Evolutionary conservation across 2,797 vertebrate species (phyloP), one percentile per base, ranked within the genome.

Genomic region (Chaetophractus vellerosus): DNA sequence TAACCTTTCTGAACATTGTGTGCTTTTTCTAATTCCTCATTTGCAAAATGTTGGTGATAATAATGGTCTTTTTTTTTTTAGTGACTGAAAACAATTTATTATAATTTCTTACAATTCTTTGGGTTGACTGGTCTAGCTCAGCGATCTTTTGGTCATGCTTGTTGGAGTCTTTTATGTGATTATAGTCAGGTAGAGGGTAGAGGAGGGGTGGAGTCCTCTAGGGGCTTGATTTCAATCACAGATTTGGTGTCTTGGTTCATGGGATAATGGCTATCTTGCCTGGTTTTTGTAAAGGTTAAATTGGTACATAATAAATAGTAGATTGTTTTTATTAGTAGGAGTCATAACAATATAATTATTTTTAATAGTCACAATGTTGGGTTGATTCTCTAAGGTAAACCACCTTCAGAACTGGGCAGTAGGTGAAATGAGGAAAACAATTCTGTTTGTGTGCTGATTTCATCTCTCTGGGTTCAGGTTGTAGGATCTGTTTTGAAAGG

Each of bases 31-130:
- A 61, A 89, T 61, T 61, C n/a, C 33, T 87, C 31, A 69, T 85
- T 92, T 95, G 57, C 21, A 95, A 83, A 84, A 84, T 87, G 16
- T 81, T 95, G 41, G 21, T 84, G 19, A 21, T 94, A 78, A 82
- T 93, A 89, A 89, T 14, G 9, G 50, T 52, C 50, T 52, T 15
- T 52, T 38, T 38, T 55, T 55, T 55, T 55, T 55, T 55, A 55
- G 52, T 55, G 52, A 5, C 18, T 55, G 18, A 19, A 55, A 55
- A 55, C 3, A 55, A 19, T 55, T 55, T 55, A 55, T 55, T 55
- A 55, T 55, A 21, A 55, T 55, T 18, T 55, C 18, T 55, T 52
- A 52, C 16, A 19, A 55, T 19, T 55, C 16, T 55, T 55, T 55
- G 52, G 52, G 52, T 55, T 55, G 52, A 55, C 52, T 18, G 52